phyloP scores from a whole-genome alignment of 2,888 invertebrate species.

The Stramonita haemastoma region DNA sequence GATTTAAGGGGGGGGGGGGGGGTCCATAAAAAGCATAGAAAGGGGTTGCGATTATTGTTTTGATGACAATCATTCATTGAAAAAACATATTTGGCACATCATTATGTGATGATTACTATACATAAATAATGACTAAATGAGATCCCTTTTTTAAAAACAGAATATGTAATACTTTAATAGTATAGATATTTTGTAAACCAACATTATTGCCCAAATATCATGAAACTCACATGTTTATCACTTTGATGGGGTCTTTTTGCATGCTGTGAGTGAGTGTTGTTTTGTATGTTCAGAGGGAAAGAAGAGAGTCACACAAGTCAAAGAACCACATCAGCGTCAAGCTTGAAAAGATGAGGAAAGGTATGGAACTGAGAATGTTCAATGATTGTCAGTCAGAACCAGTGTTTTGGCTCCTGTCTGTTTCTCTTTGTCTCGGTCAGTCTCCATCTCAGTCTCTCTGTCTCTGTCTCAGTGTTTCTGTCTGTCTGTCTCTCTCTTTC shows the following conservation, averaged over 20 bases:
- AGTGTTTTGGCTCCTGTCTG: background rate
- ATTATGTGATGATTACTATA: too few species aligned
- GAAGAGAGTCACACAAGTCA: conserved; percentile 63
- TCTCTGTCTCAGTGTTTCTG: background rate
- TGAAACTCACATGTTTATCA: background rate
- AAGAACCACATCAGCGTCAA: conserved; percentile 62
- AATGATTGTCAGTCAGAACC: background rate
- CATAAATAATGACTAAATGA: too few species aligned
- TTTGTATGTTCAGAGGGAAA: conserved; percentile 53
- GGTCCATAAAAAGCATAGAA: too few species aligned
- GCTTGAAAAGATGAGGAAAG: conserved; percentile 56
- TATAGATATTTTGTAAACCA: too few species aligned
- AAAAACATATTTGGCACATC: too few species aligned
- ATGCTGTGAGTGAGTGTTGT: background rate
- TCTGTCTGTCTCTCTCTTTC: conserved; percentile 14
- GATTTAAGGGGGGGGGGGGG: too few species aligned
- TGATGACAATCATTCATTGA: too few species aligned
- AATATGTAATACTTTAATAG: too few species aligned
- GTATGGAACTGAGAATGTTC: conserved; percentile 34
- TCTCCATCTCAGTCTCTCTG: background rate
- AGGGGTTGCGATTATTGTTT: too few species aligned
- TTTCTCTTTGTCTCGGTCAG: conserved; percentile 6
- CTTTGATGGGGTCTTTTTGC: background rate
- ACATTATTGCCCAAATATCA: too few species aligned
- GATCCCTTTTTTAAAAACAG: too few species aligned